Evolutionary conservation across 2,888 invertebrate genomes (phyloP).

Genomic region (Slavum lentiscoides): DNA sequence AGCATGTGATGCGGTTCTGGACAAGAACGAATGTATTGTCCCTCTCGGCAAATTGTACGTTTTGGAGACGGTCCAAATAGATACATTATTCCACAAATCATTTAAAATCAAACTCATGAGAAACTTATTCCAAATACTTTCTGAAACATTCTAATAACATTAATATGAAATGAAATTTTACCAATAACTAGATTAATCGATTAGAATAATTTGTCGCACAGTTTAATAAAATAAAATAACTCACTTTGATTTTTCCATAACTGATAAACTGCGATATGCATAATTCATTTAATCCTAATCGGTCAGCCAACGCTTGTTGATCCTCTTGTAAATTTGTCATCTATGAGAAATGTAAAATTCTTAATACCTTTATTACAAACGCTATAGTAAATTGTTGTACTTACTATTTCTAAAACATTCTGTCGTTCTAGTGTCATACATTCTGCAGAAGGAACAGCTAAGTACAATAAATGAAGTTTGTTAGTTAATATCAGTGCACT

Average conservation of each 20-base stretch:
- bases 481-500: constrained; percentile 77
- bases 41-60: constrained; percentile 74
- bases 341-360: neutral
- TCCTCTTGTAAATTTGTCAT: constrained; percentile 45
- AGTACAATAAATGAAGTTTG: constrained; percentile 82
- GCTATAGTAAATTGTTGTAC: constrained; percentile 62
- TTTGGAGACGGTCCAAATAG: constrained; percentile 66
- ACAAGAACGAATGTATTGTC: constrained; percentile 75
- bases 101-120: constrained; percentile 84
- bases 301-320: constrained; percentile 51
- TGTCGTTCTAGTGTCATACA: constrained; percentile 55
- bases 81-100: constrained; percentile 73
- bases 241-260: constrained; percentile 53
- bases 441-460: constrained; percentile 78
- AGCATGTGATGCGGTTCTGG: constrained; percentile 73
- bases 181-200: neutral
- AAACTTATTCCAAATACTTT: constrained; percentile 73
- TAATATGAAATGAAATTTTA: constrained; percentile 42
- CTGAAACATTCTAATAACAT: constrained; percentile 65
- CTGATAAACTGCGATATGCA: constrained; percentile 53
- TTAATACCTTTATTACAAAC: constrained; percentile 56
- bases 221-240: neutral
- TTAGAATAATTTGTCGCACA: neutral
- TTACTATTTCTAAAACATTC: constrained; percentile 51
- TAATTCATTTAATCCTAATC: constrained; percentile 54